These are phyloP conservation scores for Peribatodes rhomboidaria DNA, from an alignment of 2,888 invertebrate species.

Conservation along the genomic window DNA sequence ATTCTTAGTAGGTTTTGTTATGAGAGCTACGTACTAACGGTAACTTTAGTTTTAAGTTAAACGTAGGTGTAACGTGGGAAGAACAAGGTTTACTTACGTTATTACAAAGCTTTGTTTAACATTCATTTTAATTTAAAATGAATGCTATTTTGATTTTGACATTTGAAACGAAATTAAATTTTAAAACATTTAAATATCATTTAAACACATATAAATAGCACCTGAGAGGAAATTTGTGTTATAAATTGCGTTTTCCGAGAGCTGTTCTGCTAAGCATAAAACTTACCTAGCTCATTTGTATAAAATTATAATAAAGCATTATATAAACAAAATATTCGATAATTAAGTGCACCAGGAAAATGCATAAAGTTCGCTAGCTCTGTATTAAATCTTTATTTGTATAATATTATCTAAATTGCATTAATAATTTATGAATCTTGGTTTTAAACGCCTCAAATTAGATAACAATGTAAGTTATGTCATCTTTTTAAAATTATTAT, in stretches of 20 bases:
- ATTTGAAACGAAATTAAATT: constrained; percentile 4
- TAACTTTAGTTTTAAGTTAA: constrained; percentile 5
- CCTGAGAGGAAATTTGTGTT: constrained; percentile 1
- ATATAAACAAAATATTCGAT: not conserved
- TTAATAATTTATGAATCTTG: constrained; percentile 4
- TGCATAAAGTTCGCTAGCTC: constrained; percentile 1
- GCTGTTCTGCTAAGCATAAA: no score
- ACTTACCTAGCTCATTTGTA: no score
- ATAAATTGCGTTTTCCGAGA: constrained; percentile 2
- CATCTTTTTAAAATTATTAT: constrained; percentile 8
- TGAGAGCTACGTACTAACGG: constrained; percentile 2
- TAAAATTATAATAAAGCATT: no score
- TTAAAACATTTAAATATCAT: not conserved
- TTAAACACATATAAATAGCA: not conserved
- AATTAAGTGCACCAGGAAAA: constrained; percentile 13
- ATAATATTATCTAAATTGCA: not conserved
- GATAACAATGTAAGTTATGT: constrained; percentile 7
- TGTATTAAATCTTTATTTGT: not conserved
- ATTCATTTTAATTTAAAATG: no score
- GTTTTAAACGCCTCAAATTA: constrained; percentile 14
- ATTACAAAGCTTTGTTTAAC: not conserved
- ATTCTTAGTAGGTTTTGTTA: not conserved
- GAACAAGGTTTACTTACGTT: constrained; percentile 4
- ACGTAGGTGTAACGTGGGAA: constrained; percentile 28
- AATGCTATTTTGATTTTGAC: not conserved